Conservation (phyloP, 2,888 invertebrate species). For the Drosophila neutralis region DNA sequence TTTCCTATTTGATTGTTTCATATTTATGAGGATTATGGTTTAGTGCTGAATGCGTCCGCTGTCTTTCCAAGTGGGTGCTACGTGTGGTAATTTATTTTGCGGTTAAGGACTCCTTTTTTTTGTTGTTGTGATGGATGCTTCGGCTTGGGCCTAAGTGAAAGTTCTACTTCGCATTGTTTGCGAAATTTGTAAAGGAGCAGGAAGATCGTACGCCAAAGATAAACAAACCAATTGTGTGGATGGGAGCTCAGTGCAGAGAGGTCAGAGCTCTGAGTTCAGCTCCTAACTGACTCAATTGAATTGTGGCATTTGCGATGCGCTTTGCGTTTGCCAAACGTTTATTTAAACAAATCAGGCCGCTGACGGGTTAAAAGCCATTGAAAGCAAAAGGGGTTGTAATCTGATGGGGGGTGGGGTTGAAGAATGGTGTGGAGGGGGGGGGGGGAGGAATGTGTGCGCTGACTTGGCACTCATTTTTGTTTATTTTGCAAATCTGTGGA, state of each 20-base stretch:
- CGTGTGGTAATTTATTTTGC: slow-evolving; percentile 70
- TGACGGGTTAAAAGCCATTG: slow-evolving; percentile 32
- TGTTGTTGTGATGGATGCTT: slow-evolving; percentile 41
- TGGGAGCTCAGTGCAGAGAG: slow-evolving; percentile 22
- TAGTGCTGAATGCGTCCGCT: slow-evolving; percentile 48
- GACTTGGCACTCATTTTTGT: slow-evolving; percentile 52
- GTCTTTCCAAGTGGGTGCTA: slow-evolving; percentile 45
- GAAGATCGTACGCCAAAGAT: slow-evolving; percentile 60
- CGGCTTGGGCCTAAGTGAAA: slow-evolving; percentile 55
- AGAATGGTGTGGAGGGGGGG: background rate
- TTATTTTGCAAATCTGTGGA: slow-evolving; percentile 61
- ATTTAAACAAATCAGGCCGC: slow-evolving; percentile 49
- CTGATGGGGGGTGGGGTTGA: background rate
- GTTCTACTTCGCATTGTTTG: slow-evolving; percentile 57
- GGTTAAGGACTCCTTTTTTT: slow-evolving; percentile 49
- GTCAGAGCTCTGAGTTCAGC: slow-evolving; percentile 6
- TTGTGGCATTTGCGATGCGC: slow-evolving; percentile 50
- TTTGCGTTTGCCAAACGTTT: slow-evolving; percentile 38
- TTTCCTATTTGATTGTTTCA: slow-evolving; percentile 76
- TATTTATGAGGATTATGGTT: slow-evolving; percentile 78
- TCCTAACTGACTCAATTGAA: slow-evolving; percentile 47
- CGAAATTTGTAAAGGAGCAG: slow-evolving; percentile 38
- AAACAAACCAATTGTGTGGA: slow-evolving; percentile 47
- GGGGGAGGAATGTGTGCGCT: background rate
- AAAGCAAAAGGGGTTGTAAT: slow-evolving; percentile 2